Base-by-base conservation (phyloP, 2,113 vertebrate species). In the Corythornis cristatus region DNA sequence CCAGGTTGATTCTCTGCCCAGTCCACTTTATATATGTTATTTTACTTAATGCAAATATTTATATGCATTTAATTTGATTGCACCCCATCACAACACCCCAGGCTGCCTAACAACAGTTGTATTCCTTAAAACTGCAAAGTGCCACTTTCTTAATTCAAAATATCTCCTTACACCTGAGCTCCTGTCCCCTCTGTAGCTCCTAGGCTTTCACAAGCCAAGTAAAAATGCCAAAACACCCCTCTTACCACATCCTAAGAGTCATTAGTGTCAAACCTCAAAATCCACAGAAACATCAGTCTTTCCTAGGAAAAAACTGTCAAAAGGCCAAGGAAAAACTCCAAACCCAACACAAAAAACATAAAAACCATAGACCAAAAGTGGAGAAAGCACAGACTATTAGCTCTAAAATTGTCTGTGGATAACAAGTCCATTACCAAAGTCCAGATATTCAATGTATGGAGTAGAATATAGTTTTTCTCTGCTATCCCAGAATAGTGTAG, bases 1-100 rank as follows among this genome's bases (percentile, higher is more conserved):
- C 48, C 22, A 43, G 11, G 28, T 15, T 81, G 53, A 48, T 48
- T 75, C 61, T 67, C 15, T 15, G 29, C 23, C 29, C 48, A 53
- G 61, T 50, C 70, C 73, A 84, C 50, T 73, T 81, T 21, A 1
- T 12, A 4, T 42, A 26, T 20, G 23, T 83, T 95, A 66, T 45
- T 89, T 85, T 76, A 70, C 12, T 89, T 46, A 61, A 74, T 20
- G 56, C 12, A 84, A 50, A 84, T 87, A 73, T 37, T 82, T 43
- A 25, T 31, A 46, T 77, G 67, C 48, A 67, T 89, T 96, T 94
- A 72, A 92, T 95, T 89, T 85, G 93, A 86, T 77, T 89, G 67
- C 40, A 51, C 33, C 54, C 85, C 57, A 72, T 68, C 88, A 75
- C 61, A 74, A 40, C 68, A 45, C 76, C 42, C 60, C 91, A 88